Conservation (phyloP, 2,888 invertebrate species). For the Drosophila kokeensis region DNA sequence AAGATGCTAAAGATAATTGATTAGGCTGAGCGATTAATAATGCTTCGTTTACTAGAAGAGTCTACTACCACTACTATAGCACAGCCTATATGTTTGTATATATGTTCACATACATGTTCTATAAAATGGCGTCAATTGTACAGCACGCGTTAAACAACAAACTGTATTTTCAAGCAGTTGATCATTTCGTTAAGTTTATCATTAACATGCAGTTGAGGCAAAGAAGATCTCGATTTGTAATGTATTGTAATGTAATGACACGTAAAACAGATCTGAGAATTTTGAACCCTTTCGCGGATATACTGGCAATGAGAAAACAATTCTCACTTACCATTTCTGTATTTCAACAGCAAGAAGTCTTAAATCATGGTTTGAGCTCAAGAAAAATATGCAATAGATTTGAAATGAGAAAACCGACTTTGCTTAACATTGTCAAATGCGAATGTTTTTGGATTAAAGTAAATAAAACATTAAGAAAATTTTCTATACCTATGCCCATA, state of each 20-base stretch:
- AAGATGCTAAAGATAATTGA: slow-evolving; percentile 85
- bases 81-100: background rate
- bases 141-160: slow-evolving; percentile 16
- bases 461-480: background rate
- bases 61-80: background rate
- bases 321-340: background rate
- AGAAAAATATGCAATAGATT: background rate
- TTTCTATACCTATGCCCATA: too few relatives aligned
- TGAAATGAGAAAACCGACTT: background rate
- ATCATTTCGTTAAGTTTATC: slow-evolving; percentile 9
- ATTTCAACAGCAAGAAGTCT: background rate
- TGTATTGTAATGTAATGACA: background rate
- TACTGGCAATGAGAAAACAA: background rate
- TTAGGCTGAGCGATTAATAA: slow-evolving; percentile 85
- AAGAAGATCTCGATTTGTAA: background rate
- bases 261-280: background rate
- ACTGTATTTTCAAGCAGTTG: slow-evolving; percentile 11
- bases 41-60: slow-evolving; percentile 65
- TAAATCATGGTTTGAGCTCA: background rate
- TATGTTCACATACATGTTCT: background rate
- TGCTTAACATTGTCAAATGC: background rate
- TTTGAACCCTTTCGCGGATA: background rate
- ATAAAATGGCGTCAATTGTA: slow-evolving; percentile 42
- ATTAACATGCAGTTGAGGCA: slow-evolving; percentile 25
- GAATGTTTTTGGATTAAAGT: background rate